Base-by-base conservation (phyloP, 2,797 vertebrate species). In the Pteronotus mesoamericanus region DNA sequence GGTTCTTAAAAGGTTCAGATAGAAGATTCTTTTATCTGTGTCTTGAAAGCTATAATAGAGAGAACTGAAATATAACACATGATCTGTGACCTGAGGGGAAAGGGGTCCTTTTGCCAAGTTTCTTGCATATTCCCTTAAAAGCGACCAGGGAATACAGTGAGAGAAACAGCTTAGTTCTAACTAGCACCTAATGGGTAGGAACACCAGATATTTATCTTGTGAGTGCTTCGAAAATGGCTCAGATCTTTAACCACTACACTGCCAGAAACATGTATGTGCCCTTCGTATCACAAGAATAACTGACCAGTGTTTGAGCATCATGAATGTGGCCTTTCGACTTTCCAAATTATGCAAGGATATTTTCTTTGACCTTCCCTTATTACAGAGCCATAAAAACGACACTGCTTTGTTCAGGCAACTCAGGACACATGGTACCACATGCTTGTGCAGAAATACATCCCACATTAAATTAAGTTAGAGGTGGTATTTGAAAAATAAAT, bases 401-500 rank as follows among this genome's bases (percentile, higher is more conserved):
- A 91, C 57, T 42, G n/a, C 16, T 96, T 79, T 96, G 95, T 75
- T 89, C 72, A 89, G 19, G 37, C 26, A 12, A 19, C 78, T 61
- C 89, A 37, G 11, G 94, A 84, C 89, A 91, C 82, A 79, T 26
- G 59, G 59, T 15, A 39, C 2, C 3, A 0, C 61, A 21, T 32
- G 12, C n/a, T 92, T 95, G 92, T 80, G 93, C 86, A 94, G 55
- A 97, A 98, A 97, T 39, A 95, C 16, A 91, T 44, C n/a, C 18
- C 3, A 2, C 59, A 34, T 93, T 95, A 97, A 97, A 94, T 82
- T 91, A 96, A 84, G 94, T 75, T 92, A 97, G 72, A 92, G 97
- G 95, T 95, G 4, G 51, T 91, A 97, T 34, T 97, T 97, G 96
- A 96, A 97, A 97, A 93, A 98, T 95, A 97, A 97, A 98, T 96